Conservation (phyloP, 2,888 invertebrate genomes). For the Yponomeuta cagnagella region DNA sequence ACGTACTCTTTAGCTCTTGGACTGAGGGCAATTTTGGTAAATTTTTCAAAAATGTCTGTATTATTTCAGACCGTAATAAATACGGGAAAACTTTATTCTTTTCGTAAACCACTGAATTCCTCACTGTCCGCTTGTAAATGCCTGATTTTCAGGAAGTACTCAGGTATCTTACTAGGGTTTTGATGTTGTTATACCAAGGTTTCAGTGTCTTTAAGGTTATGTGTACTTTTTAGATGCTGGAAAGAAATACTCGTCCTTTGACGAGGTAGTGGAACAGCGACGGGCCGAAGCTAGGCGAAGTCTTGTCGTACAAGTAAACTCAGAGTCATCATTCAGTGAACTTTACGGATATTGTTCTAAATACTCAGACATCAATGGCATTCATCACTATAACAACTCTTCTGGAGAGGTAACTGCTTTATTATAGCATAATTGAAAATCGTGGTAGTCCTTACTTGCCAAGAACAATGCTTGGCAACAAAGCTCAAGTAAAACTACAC, state of each 20-base stretch:
- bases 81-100: conserved; percentile 43
- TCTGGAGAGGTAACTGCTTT: conserved; percentile 55
- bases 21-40: not conserved
- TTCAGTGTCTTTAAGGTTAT: conserved; percentile 53
- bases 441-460: too few species aligned
- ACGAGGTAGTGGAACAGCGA: conserved; percentile 75
- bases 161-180: conserved; percentile 39
- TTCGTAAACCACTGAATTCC: conserved; percentile 41
- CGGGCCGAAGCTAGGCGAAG: conserved; percentile 80
- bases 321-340: conserved; percentile 80
- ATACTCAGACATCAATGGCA: conserved; percentile 78
- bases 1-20: too few species aligned
- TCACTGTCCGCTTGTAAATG: conserved; percentile 42
- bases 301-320: conserved; percentile 85
- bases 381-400: conserved; percentile 78
- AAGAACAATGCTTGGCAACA: too few species aligned
- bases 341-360: conserved; percentile 81
- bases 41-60: conserved; percentile 46
- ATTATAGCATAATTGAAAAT: not conserved
- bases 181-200: conserved; percentile 20
- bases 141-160: conserved; percentile 40
- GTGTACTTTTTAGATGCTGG: conserved; percentile 38
- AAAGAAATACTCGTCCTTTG: conserved; percentile 63
- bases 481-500: not conserved
- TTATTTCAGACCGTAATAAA: conserved; percentile 51